Percentiles rank a stretch among this genome's conserved stretches.
Conservation (phyloP, 2,113 vertebrate genomes). For the Calidris pygmaea region DNA sequence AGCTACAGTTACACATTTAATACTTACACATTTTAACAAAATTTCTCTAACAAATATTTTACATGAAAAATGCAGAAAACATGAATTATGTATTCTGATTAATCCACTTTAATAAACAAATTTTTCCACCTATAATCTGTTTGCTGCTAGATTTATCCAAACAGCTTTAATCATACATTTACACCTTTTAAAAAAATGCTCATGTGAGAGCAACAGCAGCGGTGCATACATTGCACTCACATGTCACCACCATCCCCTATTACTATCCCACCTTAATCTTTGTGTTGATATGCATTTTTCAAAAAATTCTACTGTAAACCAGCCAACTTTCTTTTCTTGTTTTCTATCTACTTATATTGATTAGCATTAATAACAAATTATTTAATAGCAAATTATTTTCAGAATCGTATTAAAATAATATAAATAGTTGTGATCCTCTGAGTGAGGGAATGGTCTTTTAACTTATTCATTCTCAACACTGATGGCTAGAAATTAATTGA, state of each 20-base stretch:
- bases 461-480: background rate
- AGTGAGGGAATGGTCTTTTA: background rate
- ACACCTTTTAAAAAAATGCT: background rate
- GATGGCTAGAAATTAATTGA: background rate
- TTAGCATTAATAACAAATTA: background rate
- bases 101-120: background rate
- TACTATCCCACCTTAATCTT: background rate
- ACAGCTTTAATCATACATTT: background rate
- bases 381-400: background rate
- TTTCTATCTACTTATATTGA: background rate
- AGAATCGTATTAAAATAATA: background rate
- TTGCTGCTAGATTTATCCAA: background rate
- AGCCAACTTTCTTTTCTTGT: background rate
- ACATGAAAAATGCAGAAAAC: background rate
- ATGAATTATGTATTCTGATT: background rate
- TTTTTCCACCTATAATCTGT: background rate
- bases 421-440: background rate
- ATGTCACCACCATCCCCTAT: background rate
- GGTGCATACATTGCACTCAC: background rate
- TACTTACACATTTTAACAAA: background rate
- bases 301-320: background rate
- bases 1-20: background rate
- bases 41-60: background rate
- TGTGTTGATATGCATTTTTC: background rate
- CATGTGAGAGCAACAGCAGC: background rate